These are phyloP conservation scores for Pyrrhia umbra DNA, from an alignment of 2,888 invertebrate genomes.

Conservation along the genomic window DNA sequence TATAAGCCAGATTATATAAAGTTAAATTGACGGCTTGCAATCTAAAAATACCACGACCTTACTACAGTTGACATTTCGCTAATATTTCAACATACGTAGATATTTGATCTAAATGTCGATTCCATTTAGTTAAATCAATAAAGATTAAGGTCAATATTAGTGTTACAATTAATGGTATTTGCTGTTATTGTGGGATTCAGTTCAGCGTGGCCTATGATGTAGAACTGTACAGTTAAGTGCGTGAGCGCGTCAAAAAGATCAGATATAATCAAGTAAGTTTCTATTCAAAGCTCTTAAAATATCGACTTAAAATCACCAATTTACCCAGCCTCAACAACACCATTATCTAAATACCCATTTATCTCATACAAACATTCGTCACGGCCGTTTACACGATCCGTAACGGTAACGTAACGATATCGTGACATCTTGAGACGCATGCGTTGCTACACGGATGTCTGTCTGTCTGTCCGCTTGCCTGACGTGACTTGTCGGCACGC, in stretches of 20 bases:
- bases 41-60: conserved; percentile 16
- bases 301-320: neutral
- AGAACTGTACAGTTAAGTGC: too few relatives aligned
- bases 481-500: conserved; percentile 58
- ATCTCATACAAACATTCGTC: conserved; percentile 18
- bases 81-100: conserved; percentile 42
- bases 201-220: conserved; percentile 23
- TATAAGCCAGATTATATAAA: neutral
- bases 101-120: conserved; percentile 34
- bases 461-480: conserved; percentile 38
- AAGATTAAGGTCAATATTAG: conserved; percentile 29
- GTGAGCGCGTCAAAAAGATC: too few relatives aligned
- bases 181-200: neutral
- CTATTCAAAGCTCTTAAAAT: too few relatives aligned
- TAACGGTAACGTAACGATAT: conserved; percentile 48
- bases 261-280: too few relatives aligned
- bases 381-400: conserved; percentile 44
- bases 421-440: conserved; percentile 39
- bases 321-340: neutral
- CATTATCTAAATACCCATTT: neutral
- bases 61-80: conserved; percentile 47
- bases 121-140: conserved; percentile 33
- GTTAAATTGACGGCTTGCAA: conserved; percentile 3
- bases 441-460: conserved; percentile 56
- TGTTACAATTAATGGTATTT: conserved; percentile 2